These are phyloP conservation scores for Tribolium freemani DNA, from an alignment of 2,888 invertebrate genomes.

Conservation along the genomic window DNA sequence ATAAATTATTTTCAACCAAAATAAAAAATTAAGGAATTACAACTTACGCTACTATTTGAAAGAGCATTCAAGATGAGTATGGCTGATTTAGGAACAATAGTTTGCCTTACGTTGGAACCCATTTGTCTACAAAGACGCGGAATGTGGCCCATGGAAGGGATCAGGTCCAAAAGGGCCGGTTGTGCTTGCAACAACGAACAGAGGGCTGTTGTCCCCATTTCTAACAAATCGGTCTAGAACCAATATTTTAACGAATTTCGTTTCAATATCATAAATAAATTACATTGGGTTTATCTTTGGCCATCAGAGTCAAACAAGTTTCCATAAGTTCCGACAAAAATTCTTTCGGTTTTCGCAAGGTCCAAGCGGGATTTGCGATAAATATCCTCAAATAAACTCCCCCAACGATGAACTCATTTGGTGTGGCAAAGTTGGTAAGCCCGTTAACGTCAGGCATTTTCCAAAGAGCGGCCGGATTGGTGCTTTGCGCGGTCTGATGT, in stretches of 20 bases:
- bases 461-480: constrained; percentile 79
- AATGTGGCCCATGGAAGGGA: constrained; percentile 90
- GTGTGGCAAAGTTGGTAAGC: constrained; percentile 74
- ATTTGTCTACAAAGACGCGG: constrained; percentile 84
- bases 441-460: constrained; percentile 80
- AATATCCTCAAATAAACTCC: constrained; percentile 97
- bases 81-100: constrained; percentile 81
- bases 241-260: neutral
- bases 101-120: constrained; percentile 72
- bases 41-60: constrained; percentile 83
- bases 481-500: constrained; percentile 81
- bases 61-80: constrained; percentile 91
- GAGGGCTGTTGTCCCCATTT: constrained; percentile 86
- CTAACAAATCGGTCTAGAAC: constrained; percentile 80
- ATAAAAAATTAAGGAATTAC: constrained; percentile 38
- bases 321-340: constrained; percentile 95
- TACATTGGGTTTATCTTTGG: constrained; percentile 82
- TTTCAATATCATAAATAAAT: constrained; percentile 49
- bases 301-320: constrained; percentile 83
- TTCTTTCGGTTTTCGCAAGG: constrained; percentile 93
- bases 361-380: constrained; percentile 97
- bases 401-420: constrained; percentile 92
- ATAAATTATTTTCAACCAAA: constrained; percentile 41
- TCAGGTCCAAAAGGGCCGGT: constrained; percentile 87
- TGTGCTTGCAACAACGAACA: constrained; percentile 88